Base-by-base conservation (phyloP, 2,888 invertebrate species). In the Acanthosepion pharaonis region DNA sequence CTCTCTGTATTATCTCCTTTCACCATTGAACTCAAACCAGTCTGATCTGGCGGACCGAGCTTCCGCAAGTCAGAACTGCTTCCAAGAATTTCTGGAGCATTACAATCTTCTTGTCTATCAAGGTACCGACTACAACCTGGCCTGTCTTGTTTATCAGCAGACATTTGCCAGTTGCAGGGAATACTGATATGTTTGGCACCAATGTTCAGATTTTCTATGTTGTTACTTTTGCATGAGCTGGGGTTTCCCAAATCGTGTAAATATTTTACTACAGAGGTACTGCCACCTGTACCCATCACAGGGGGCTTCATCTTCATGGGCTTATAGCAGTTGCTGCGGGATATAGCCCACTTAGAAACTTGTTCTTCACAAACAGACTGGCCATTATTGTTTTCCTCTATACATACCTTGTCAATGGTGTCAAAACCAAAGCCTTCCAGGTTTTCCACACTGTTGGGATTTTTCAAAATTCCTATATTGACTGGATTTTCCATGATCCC, bases 401-500 rank as follows among this genome's bases (percentile, higher is more conserved):
- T 53, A 93, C 93, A 93, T 28, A 93, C 93, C 48, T 93, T 93
- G 53, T 93, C n/a, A n/a, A 93, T 49, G n/a, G 93, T 8, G 23
- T 93, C 93, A 18, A 78, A 78, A 5, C 78, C 53, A 51, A 53
- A 93, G 28, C 53, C 53, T 18, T 93, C 93, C 15, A 93, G 51
- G 25, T 93, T 51, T 28, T 93, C 93, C n/a, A 51, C 53, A 25
- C 93, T 93, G 93, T 93, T 93, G 20, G 93, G 93, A 53, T 93
- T 93, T 53, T 93, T 93, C 49, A 93, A 53, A 53, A 93, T 93
- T 93, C 93, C 93, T 53, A 93, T 93, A 93, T 93, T 93, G 0
- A 93, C 93, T n/a, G 93, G 93, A 53, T 93, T 93, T 33, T 93
- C 93, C 49, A 93, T 53, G 20, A 93, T 93, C 25, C 93, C 93